Evolutionary conservation across 2,797 vertebrate species (phyloP).

Genomic region (Prunella strophiata): DNA sequence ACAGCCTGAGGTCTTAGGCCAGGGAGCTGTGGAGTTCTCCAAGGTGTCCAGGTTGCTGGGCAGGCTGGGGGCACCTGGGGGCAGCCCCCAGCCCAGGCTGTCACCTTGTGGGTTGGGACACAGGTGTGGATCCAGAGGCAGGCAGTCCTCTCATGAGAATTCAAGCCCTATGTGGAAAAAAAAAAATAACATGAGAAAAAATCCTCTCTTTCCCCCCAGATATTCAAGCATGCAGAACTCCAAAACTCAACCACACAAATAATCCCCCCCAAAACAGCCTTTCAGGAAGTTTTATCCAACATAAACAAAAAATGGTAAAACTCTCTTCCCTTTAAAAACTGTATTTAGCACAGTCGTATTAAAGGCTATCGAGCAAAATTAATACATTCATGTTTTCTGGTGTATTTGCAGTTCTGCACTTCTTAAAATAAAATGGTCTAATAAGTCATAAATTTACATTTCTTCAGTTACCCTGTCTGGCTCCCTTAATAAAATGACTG

Average conservation of each 20-base stretch:
- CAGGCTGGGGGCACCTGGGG: neutral
- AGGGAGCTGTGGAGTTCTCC: neutral
- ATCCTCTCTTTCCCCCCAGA: neutral
- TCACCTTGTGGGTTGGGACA: neutral
- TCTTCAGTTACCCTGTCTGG: neutral
- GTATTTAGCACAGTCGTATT: neutral
- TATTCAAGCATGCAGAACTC: neutral
- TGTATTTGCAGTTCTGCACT: slow-evolving; percentile 2
- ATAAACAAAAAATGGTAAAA: neutral
- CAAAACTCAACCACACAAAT: neutral
- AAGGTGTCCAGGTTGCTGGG: neutral
- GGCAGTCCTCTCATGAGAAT: neutral
- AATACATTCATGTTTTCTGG: neutral
- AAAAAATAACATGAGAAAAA: neutral
- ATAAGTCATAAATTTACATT: slow-evolving; percentile 26
- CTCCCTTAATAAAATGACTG: neutral
- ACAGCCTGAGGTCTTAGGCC: neutral
- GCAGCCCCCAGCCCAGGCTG: neutral
- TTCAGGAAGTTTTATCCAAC: neutral
- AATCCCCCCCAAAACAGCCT: neutral
- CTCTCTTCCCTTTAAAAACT: neutral
- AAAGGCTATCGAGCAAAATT: neutral
- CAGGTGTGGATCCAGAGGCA: fast-evolving
- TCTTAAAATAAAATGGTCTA: slow-evolving; percentile 29
- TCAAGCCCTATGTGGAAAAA: neutral